These are phyloP conservation scores for Phoebastria nigripes DNA, from an alignment of 2,797 vertebrate species.

Conservation along the genomic window DNA sequence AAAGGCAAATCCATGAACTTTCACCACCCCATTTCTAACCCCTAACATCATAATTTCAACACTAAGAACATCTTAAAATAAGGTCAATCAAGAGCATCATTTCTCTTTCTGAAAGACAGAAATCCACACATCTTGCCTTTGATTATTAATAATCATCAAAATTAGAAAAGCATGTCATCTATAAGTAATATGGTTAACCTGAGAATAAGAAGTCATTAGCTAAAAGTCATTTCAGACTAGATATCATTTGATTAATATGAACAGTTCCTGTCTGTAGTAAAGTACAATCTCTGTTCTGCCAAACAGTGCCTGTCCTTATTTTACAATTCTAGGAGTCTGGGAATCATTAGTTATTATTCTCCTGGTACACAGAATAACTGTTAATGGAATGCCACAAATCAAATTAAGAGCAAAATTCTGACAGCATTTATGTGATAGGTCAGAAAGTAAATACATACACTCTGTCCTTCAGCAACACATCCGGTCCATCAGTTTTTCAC, in stretches of 20 bases:
- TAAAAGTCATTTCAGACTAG: conserved; percentile 9
- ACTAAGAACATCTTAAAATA: neutral
- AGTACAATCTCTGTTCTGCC: conserved; percentile 1
- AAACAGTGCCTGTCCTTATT: neutral
- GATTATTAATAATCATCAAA: neutral
- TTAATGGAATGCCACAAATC: conserved; percentile 54
- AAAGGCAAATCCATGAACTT: neutral
- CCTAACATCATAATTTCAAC: neutral
- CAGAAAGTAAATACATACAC: conserved; percentile 20
- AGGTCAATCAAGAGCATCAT: neutral
- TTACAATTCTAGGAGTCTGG: conserved; percentile 24
- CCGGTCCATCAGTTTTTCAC: neutral
- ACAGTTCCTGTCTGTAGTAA: neutral
- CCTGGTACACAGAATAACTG: conserved; percentile 4
- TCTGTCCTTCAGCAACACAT: conserved; percentile 1
- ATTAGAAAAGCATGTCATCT: neutral
- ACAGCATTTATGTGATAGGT: neutral
- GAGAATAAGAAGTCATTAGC: conserved; percentile 22
- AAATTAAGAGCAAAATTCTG: conserved; percentile 19
- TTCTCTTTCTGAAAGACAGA: neutral
- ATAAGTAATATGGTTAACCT: neutral
- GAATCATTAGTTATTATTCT: conserved; percentile 40
- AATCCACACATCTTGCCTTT: neutral
- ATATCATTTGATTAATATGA: conserved; percentile 20
- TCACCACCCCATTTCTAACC: neutral